Percentiles rank a stretch among this genome's conserved stretches.
Evolutionary conservation across 2,797 vertebrate species (phyloP).

Genomic region (Falco berigora): DNA sequence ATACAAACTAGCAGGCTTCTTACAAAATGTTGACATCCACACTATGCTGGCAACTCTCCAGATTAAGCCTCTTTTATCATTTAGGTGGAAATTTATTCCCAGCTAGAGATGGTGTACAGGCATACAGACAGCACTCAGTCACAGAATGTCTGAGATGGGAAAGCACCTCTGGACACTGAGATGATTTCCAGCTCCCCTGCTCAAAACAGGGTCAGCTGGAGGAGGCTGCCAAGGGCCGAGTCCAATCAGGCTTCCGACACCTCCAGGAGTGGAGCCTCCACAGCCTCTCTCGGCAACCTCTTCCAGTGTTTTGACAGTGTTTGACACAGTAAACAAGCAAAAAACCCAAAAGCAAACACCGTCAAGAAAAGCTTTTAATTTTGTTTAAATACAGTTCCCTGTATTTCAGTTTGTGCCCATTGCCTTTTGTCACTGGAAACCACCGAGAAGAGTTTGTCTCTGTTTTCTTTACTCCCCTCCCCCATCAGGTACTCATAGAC

Average conservation of each 20-base stretch:
- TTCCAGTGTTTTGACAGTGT: not conserved
- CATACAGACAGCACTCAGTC: not conserved
- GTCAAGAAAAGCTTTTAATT: not conserved
- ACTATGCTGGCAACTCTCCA: not conserved
- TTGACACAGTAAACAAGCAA: no score
- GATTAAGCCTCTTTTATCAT: not conserved
- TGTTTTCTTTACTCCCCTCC: not conserved
- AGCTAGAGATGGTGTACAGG: not conserved
- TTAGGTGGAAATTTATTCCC: not conserved
- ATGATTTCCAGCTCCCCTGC: not conserved
- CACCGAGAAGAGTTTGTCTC: not conserved
- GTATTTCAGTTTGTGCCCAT: not conserved
- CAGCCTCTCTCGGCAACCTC: not conserved
- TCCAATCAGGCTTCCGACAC: not conserved
- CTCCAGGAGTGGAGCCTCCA: not conserved
- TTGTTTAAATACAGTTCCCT: not conserved
- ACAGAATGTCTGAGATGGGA: not conserved
- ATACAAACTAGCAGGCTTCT: not conserved
- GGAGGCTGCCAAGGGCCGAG: not conserved
- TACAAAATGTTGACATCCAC: not conserved
- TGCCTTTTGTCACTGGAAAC: not conserved
- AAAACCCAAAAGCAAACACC: not conserved
- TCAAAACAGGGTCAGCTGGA: not conserved
- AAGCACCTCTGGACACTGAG: not conserved
- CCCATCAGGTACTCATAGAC: not conserved